These are phyloP conservation scores for Hipparchia semele DNA, from an alignment of 2,888 invertebrate species.

Conservation along the genomic window DNA sequence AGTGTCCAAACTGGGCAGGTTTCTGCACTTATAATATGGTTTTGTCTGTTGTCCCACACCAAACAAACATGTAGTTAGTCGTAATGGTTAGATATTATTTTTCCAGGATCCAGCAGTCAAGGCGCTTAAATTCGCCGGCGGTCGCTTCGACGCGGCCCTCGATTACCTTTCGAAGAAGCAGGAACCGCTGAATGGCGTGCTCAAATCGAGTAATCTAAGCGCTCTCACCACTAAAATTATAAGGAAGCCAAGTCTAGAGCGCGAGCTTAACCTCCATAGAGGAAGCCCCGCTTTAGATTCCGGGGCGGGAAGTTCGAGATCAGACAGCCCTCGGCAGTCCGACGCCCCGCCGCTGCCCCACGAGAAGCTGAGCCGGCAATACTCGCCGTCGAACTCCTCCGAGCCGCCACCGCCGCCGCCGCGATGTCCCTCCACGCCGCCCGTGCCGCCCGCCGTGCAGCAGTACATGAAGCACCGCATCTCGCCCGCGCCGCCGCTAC, in stretches of 20 bases:
- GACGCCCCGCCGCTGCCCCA: conserved; percentile 85
- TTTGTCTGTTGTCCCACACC: no score
- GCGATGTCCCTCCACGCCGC: conserved; percentile 87
- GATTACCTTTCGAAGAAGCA: conserved; percentile 86
- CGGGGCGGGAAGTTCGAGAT: conserved; percentile 94
- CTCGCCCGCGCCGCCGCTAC: conserved; percentile 85
- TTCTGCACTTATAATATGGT: no score
- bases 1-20: no score
- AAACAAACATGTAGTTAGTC: neutral
- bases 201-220: conserved; percentile 81
- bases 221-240: conserved; percentile 88
- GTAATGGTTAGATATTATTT: conserved; percentile 7
- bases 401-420: conserved; percentile 89
- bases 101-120: conserved; percentile 87
- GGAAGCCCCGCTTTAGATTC: conserved; percentile 95
- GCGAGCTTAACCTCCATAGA: conserved; percentile 89
- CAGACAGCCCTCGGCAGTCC: conserved; percentile 92
- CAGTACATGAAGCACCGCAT: conserved; percentile 82
- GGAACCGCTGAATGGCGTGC: conserved; percentile 79
- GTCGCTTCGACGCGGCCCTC: conserved; percentile 87
- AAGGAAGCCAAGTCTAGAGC: conserved; percentile 94
- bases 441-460: conserved; percentile 85
- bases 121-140: conserved; percentile 87
- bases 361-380: conserved; percentile 85
- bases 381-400: conserved; percentile 86